Evolutionary conservation across 2,888 invertebrate species (phyloP).

Genomic region (Dexiosoma caninum): DNA sequence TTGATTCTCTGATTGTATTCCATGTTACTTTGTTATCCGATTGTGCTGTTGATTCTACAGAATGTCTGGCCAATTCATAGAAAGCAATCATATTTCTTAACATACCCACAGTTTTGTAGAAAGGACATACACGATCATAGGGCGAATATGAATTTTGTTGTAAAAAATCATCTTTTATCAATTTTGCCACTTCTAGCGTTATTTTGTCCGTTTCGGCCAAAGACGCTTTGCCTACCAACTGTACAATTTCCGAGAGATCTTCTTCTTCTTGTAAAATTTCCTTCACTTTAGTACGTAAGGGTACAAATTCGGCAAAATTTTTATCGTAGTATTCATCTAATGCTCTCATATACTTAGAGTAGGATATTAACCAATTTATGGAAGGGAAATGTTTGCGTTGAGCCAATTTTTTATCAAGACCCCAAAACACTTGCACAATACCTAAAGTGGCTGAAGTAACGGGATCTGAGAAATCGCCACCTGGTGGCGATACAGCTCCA

Average conservation of each 20-base stretch:
- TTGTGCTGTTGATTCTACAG: slow-evolving; percentile 97
- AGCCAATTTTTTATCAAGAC: slow-evolving; percentile 97
- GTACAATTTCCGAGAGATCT: slow-evolving; percentile 99
- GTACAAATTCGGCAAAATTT: slow-evolving; percentile 96
- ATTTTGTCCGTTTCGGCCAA: slow-evolving; percentile 99
- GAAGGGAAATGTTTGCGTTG: slow-evolving; percentile 99
- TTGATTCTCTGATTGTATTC: slow-evolving; percentile 95
- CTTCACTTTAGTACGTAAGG: slow-evolving; percentile 93
- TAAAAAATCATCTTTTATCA: slow-evolving; percentile 98
- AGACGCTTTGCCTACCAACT: slow-evolving; percentile 98
- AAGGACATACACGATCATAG: slow-evolving; percentile 98
- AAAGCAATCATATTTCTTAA: slow-evolving; percentile 97
- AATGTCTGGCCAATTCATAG: slow-evolving; percentile 96
- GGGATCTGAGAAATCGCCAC: slow-evolving; percentile 99
- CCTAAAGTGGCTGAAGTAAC: slow-evolving; percentile 98
- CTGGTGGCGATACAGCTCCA: slow-evolving; percentile 98
- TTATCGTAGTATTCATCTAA: slow-evolving; percentile 99
- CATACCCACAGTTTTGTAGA: slow-evolving; percentile 99
- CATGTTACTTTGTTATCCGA: slow-evolving; percentile 99
- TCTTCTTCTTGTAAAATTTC: slow-evolving; percentile 98
- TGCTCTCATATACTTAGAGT: slow-evolving; percentile 98
- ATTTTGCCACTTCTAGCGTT: slow-evolving; percentile 96
- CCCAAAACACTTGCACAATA: slow-evolving; percentile 99
- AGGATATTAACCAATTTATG: slow-evolving; percentile 99
- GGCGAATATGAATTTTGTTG: slow-evolving; percentile 98